Base-by-base conservation (phyloP, 2,113 vertebrate genomes). In the Donacobius atricapilla region DNA sequence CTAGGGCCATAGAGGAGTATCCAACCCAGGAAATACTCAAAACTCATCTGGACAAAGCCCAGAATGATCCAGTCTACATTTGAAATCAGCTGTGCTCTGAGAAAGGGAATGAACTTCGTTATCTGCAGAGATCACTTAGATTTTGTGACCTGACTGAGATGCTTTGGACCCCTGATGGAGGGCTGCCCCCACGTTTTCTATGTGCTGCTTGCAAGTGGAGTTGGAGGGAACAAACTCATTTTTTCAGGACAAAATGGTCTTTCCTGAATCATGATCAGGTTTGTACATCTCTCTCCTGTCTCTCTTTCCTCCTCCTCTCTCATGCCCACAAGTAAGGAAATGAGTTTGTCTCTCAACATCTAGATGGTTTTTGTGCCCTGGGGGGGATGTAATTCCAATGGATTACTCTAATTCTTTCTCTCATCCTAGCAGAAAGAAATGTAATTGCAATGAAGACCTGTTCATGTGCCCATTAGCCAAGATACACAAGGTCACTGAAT, bases 131-230 rank as follows among this genome's bases (percentile, higher is more conserved):
- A 40, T 30, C 33, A 42, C 47, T 72, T 25, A 10, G 27, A 33
- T 21, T 33, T 20, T 60, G n/a, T 57, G 56, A 35, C 13, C 60
- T 12, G 24, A 37, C 33, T 17, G 31, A 8, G 15, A 21, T 10
- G 30, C 16, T 69, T 40, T 48, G 25, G 10, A 25, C 3, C 8
- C 9, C 30, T 20, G 35, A 15, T 3, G 4, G 9, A 54, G 44
- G 18, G 56, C 28, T 58, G 44, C 10, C 12, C 18, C 21, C 30
- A 21, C 5, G 6, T 42, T 65, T 69, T 13, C 30, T 35, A 0
- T 5, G 19, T 13, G 20, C 15, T 66, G 22, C 0, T 0, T 28
- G 6, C 31, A 37, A 70, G 22, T 5, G 17, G 54, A 42, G 16
- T 15, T 10, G 22, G 8, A 40, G 22, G 24, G 14, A 89, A 24